Percentiles rank a stretch among this genome's conserved stretches.
Conservation (phyloP, 1,140 invertebrate species). For the Bombus fervidus region DNA sequence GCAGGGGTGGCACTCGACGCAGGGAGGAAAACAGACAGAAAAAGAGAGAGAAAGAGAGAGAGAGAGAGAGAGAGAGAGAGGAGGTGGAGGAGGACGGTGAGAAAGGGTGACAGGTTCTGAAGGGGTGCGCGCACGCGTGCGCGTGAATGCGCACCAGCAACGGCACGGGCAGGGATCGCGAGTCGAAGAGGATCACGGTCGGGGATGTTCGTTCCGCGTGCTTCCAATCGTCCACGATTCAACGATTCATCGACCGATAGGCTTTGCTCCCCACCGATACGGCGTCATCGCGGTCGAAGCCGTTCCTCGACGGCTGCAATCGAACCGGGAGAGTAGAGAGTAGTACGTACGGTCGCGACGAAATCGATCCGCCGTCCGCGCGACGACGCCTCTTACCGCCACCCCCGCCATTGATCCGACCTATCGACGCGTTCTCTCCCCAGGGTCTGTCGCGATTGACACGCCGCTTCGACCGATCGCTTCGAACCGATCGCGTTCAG, state of each 20-base stretch:
- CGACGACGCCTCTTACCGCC: constrained; percentile 33
- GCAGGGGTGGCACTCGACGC: neutral
- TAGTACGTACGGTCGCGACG: neutral
- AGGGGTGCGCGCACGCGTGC: constrained; percentile 67
- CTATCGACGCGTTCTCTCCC: constrained; percentile 65
- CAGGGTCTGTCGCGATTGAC: neutral
- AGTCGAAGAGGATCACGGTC: constrained; percentile 51
- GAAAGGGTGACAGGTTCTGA: constrained; percentile 5
- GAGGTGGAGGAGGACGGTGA: neutral
- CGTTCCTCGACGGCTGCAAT: neutral
- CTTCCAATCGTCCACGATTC: constrained; percentile 1
- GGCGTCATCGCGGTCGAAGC: neutral
- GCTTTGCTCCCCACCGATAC: neutral
- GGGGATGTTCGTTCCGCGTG: constrained; percentile 30
- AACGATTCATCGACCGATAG: constrained; percentile 28
- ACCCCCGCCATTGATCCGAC: constrained; percentile 66
- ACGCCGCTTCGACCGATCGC: constrained; percentile 13
- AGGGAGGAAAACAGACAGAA: neutral
- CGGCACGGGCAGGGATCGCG: constrained; percentile 17
- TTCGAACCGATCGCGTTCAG: constrained; percentile 29
- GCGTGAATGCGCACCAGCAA: constrained; percentile 59
- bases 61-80: neutral
- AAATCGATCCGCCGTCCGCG: constrained; percentile 48
- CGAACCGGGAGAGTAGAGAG: neutral
- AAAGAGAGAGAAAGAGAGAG: neutral